These are phyloP conservation scores for Nemopilema nomurai DNA, from an alignment of 30 jellyfish, hydroid and myxozoan genomes.

Conservation along the genomic window DNA sequence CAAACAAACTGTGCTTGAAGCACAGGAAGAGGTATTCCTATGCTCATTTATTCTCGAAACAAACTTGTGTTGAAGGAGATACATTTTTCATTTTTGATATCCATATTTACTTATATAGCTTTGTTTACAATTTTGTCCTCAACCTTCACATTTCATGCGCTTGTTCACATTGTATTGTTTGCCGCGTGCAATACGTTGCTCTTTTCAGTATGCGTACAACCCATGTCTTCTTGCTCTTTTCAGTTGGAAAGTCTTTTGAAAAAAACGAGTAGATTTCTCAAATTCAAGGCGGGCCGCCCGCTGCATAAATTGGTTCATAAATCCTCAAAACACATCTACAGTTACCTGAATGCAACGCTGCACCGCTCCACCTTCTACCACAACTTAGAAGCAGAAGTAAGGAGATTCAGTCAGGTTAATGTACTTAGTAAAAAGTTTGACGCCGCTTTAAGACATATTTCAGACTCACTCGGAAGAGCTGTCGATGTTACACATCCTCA, in stretches of 20 bases:
- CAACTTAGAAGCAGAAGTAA: background rate
- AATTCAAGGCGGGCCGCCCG: conserved; percentile 41
- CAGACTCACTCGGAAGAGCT: background rate
- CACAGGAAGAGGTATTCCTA: conserved; percentile 27
- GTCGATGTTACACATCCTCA: conserved; percentile 1
- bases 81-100: too few species aligned
- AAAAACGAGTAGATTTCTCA: conserved; percentile 21
- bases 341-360: conserved; percentile 14
- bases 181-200: too few species aligned
- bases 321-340: conserved; percentile 25
- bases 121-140: too few species aligned
- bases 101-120: too few species aligned
- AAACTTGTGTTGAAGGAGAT: too few species aligned
- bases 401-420: conserved; percentile 12
- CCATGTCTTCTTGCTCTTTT: background rate
- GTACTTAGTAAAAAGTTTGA: background rate
- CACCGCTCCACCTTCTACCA: conserved; percentile 13
- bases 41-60: too few species aligned
- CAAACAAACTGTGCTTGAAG: background rate
- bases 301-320: conserved; percentile 44
- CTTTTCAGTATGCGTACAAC: background rate
- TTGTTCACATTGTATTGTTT: too few species aligned
- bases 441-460: background rate
- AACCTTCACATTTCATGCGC: too few species aligned
- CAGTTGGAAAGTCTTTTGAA: conserved; percentile 12